Base-by-base conservation (phyloP, 1,140 invertebrate species). In the Cydia strobilella region DNA sequence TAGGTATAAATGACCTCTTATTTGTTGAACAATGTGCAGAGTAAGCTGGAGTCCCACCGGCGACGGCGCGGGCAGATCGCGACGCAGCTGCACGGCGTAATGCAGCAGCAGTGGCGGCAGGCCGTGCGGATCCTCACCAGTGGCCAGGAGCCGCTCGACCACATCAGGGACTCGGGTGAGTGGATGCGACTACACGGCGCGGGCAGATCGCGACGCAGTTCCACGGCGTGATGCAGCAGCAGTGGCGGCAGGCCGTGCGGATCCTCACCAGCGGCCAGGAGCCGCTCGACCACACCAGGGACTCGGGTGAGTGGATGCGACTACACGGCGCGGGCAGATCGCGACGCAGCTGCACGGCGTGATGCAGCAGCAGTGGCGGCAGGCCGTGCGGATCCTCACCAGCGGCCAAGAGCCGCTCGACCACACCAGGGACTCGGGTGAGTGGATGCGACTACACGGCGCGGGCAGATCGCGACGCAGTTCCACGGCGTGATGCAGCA, bases 91-190 rank as follows among this genome's bases (percentile, higher is more conserved):
- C 96, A 97, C 88, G 94, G 93, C 62, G 95, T 97, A 0, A 97
- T 97, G 96, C 95, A 97, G 90, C 94, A 94, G 51, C 96, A 97
- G 83, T 97, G 96, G 96, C 93, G 95, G 65, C 95, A 97, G 90
- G 96, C 96, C 23, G 84, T 97, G 18, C 94, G 94, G 77, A 96
- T 97, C 75, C 95, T 97, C 62, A 95, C 95, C 74, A 77, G 10
- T 51, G 66, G 59, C 27, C 31, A n/a, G 15, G 63, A 54, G 71
- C 65, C 48, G 4, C 63, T 65, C 1, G 74, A 78, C 72, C 73
- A 72, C 76, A 74, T 74, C 12, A 27, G 75, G 51, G 80, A 80
- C 72, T 76, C 74, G 45, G 75, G 80, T 79, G 13, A 73, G 63
- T 13, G n/a, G 13, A n/a, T 39, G 23, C 31, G n/a, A 42, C 51